These are phyloP conservation scores for Nesoenas mayeri DNA, from an alignment of 2,113 vertebrate species.

Conservation along the genomic window DNA sequence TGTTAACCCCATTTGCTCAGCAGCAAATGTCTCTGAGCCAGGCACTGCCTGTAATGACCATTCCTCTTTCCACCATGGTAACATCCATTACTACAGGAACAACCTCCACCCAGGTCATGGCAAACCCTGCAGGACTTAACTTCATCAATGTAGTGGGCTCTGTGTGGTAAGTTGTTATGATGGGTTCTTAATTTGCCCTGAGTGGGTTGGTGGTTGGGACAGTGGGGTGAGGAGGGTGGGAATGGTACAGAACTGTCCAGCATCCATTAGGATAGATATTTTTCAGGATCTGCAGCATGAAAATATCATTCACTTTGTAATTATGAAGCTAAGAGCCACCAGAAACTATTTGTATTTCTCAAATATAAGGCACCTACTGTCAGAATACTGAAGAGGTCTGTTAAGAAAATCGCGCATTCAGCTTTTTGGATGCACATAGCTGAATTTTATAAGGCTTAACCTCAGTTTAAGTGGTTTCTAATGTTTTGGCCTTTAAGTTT, in stretches of 20 bases:
- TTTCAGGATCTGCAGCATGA: neutral
- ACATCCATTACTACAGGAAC: conserved; percentile 92
- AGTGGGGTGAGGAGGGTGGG: neutral
- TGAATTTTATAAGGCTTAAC: neutral
- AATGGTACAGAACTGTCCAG: neutral
- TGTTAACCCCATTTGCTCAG: conserved; percentile 90
- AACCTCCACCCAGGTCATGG: conserved; percentile 91
- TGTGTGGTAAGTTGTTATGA: conserved; percentile 85
- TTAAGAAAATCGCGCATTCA: neutral
- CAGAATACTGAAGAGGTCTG: neutral
- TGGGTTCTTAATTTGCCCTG: neutral
- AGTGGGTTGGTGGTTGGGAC: neutral
- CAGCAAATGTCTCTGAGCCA: conserved; percentile 94
- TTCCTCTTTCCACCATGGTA: conserved; percentile 95
- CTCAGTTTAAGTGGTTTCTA: neutral
- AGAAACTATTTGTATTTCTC: neutral
- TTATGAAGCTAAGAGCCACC: neutral
- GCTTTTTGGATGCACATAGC: neutral
- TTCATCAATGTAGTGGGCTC: conserved; percentile 97
- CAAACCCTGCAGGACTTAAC: conserved; percentile 91
- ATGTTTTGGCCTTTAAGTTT: neutral
- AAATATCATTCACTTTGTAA: neutral
- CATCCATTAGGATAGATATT: neutral
- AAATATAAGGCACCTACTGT: neutral
- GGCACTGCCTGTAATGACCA: conserved; percentile 93